These are phyloP conservation scores for Anthopleura sola DNA, from an alignment of 64 coral and sea anemone species.

Conservation along the genomic window DNA sequence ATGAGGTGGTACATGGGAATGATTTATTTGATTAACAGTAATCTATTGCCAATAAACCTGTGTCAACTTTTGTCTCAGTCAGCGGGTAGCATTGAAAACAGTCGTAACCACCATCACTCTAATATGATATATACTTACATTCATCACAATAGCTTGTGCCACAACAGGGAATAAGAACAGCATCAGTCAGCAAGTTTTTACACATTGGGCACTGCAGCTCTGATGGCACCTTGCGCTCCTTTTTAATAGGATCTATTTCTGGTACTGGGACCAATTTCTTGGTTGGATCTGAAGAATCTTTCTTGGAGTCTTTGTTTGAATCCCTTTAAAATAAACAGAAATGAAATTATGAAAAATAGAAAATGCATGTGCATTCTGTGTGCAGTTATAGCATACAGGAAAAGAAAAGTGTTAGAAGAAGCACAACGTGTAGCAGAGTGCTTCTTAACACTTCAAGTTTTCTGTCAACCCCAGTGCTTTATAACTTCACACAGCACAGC, in stretches of 20 bases:
- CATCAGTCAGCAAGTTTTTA: conserved; percentile 80
- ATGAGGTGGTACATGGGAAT: too few species aligned
- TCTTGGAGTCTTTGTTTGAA: conserved; percentile 49
- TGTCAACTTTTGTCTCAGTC: too few species aligned
- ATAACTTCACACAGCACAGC: too few species aligned
- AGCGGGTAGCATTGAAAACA: too few species aligned
- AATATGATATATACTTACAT: conserved; percentile 67
- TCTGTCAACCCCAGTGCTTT: too few species aligned
- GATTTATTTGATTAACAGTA: too few species aligned
- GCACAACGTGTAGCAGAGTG: too few species aligned
- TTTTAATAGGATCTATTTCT: conserved; percentile 7
- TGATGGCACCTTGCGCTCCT: conserved; percentile 62
- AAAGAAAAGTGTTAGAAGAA: too few species aligned
- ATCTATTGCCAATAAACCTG: too few species aligned
- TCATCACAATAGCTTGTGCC: conserved; percentile 98
- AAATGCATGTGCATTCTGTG: not conserved
- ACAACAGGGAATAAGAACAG: conserved; percentile 94
- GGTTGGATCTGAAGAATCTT: conserved; percentile 30
- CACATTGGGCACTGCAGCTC: conserved; percentile 88
- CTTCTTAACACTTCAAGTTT: too few species aligned
- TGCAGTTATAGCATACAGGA: too few species aligned
- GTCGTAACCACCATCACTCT: too few species aligned
- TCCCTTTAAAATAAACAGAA: conserved; percentile 23
- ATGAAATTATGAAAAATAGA: not conserved
- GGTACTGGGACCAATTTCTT: conserved; percentile 5